These are phyloP conservation scores for Darevskia nairensis DNA, from an alignment of 2,797 vertebrate species.

Conservation along the genomic window DNA sequence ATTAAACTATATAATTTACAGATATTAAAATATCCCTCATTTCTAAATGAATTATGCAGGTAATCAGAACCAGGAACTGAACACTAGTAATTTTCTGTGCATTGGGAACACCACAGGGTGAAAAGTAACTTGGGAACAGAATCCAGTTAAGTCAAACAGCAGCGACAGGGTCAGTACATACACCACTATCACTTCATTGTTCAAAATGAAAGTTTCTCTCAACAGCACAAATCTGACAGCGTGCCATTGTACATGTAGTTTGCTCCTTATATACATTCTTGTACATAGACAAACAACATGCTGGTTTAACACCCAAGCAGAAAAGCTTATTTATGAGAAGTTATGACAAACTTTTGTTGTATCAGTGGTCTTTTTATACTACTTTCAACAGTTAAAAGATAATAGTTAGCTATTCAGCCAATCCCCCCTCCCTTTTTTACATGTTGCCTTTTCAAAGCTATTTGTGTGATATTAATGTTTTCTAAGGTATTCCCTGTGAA, in stretches of 20 bases:
- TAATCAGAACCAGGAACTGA: no score
- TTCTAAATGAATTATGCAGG: no score
- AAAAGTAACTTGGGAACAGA: neutral
- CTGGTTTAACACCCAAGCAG: neutral
- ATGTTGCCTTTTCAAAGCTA: constrained; percentile 37
- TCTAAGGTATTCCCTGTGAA: constrained; percentile 51
- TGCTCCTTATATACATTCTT: neutral
- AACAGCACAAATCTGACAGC: neutral
- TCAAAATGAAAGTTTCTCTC: neutral
- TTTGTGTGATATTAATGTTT: constrained; percentile 61
- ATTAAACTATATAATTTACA: no score
- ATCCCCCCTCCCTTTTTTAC: neutral
- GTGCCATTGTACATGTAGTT: neutral
- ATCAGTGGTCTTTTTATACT: neutral
- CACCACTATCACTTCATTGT: neutral
- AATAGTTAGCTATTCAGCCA: neutral
- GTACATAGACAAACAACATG: neutral
- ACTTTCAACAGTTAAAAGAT: neutral
- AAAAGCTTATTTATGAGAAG: neutral
- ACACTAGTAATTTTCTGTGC: no score
- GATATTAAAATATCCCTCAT: no score
- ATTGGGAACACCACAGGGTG: no score
- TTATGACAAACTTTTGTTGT: neutral
- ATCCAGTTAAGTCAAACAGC: no score
- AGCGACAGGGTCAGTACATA: neutral